Evolutionary conservation across 2,113 vertebrate genomes (phyloP), one percentile per base, ranked within the genome.

Genomic region (Thomomys bottae): DNA sequence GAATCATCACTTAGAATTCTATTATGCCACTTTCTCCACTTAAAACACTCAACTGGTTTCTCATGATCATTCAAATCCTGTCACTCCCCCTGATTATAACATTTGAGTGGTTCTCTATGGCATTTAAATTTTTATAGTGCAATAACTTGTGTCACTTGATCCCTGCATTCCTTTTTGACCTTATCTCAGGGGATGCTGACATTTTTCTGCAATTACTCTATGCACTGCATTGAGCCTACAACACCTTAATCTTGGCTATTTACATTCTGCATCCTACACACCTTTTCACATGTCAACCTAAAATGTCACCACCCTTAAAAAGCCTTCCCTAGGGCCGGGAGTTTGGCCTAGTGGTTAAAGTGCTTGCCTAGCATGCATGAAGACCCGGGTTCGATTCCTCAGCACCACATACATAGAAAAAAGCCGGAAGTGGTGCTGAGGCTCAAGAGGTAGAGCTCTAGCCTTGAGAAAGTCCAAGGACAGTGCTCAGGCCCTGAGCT

Each of bases 51-150:
- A 42, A 87, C 28, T 93, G 61, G 57, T 26, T 82, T 88, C 38
- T 30, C 30, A 2, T 59, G 38, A 10, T 45, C 77, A 86, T 78
- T 91, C 79, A 92, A 89, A 64, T 76, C 66, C 34, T 90, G 80
- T 83, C 71, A 34, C 59, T 84, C 3, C 54, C 54, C 26, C 83
- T 88, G 36, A 85, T 83, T 77, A 92, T 87, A 92, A 91, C n/a
- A 64, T 11, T 71, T 81, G 6, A n/a, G 54, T 88, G 75, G 32
- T 17, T 94, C 75, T 59, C 59, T 15, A 0, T 8, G 45, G 42
- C 28, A 91, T 76, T 93, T 92, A 88, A 89, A 95, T 88, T 79
- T 75, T 94, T 94, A 87, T 28, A 68, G 40, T 54, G 49, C 49
- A 66, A 63, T 57, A 66, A 75, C 61, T 40, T 68, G 0, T 32